Evolutionary conservation across 2,113 vertebrate genomes (phyloP), one percentile per base, ranked within the genome.

Genomic region (Sinocyclocheilus rhinocerous): DNA sequence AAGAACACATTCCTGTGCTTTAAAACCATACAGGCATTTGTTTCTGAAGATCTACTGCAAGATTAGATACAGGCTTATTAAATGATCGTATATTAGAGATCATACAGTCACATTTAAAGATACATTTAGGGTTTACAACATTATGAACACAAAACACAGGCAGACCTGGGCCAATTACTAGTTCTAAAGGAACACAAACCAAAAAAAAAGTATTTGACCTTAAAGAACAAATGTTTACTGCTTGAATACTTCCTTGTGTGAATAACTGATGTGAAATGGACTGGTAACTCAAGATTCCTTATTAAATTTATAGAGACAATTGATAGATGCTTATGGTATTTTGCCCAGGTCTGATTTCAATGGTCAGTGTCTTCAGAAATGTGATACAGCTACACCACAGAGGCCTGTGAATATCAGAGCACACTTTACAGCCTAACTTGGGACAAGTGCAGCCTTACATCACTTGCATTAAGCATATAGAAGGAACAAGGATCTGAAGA

Each of bases 31-130:
- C 85, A 81, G 48, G 33, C 33, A 79, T 76, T n/a, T n/a, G 39
- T 85, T 88, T 76, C 86, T 77, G 84, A 87, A 81, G 76, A 84
- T 86, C 90, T 87, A 90, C 86, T 90, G 85, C 85, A 89, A 90
- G 91, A 91, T 89, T 92, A 90, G 72, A 91, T 87, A 92, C 91
- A 89, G 81, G 92, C 86, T 91, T 90, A 91, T 85, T 72, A 90
- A 83, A 52, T 82, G 89, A 75, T 91, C 65, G 85, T 79, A 90
- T 91, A 88, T 91, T 90, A 87, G 79, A 88, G 65, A 85, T 83
- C 83, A 87, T 73, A 88, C 75, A 81, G 85, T 93, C 59, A 84
- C 85, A 88, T 55, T 87, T 80, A 91, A 76, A 89, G 87, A 81
- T 90, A 93, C 73, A 80, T 59, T 91, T 80, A 90, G 88, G 86